Evolutionary conservation across 2,888 invertebrate species (phyloP).

Genomic region (Epinotia ramella): DNA sequence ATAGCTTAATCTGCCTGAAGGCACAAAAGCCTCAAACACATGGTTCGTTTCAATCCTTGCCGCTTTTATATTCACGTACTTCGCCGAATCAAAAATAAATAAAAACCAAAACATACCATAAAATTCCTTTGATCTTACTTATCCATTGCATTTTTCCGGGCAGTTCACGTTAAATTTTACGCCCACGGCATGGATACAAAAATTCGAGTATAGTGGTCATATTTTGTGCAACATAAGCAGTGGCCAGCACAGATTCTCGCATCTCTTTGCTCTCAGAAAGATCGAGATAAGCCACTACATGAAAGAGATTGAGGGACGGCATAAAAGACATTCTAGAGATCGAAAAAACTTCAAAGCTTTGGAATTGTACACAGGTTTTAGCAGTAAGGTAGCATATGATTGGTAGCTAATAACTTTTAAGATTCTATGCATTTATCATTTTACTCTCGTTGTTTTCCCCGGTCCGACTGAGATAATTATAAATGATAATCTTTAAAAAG

Average conservation of each 20-base stretch:
- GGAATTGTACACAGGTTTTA: background rate
- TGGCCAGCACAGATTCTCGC: conserved; percentile 16
- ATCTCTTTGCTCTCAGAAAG: conserved; percentile 27
- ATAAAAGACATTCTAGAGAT: conserved; percentile 36
- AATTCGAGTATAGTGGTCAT: background rate
- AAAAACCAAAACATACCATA: background rate
- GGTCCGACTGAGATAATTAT: no score
- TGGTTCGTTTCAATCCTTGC: no score
- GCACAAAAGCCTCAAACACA: no score
- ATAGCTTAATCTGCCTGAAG: no score
- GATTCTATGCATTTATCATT: no score
- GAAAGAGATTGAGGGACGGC: conserved; percentile 38
- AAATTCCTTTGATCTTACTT: background rate
- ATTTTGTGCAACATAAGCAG: conserved; percentile 7
- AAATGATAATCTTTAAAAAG: no score
- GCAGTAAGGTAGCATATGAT: background rate
- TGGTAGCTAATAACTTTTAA: background rate
- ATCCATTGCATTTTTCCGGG: background rate
- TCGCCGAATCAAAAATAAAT: background rate
- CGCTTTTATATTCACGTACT: background rate
- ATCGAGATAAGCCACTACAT: conserved; percentile 38
- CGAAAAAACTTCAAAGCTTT: conserved; percentile 35
- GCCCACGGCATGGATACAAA: background rate
- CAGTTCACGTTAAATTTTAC: background rate
- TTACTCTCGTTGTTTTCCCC: no score